A percentile compares a stretch with the other conserved stretches of the same genome.
Evolutionary conservation across 2,888 invertebrate species (phyloP).

Genomic region (Agriopis aurantiaria): DNA sequence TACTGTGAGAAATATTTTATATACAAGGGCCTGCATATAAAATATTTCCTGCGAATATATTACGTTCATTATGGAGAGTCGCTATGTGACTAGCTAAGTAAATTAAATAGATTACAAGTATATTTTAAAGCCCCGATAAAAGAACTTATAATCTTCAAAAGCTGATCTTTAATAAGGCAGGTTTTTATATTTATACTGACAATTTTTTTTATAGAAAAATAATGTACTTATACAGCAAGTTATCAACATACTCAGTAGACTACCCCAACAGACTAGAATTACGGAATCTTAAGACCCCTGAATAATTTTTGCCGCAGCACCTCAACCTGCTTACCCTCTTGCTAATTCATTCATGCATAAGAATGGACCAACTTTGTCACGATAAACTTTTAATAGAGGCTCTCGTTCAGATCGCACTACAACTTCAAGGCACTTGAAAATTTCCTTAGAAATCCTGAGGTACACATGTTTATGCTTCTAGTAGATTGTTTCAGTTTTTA

Average conservation of each 20-base stretch:
- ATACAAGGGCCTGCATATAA: no score
- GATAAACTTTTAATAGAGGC: constrained; percentile 66
- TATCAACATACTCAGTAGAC: not conserved
- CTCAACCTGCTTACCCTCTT: constrained; percentile 47
- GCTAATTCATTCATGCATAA: constrained; percentile 68
- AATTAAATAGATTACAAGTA: no score
- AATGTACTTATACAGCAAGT: not conserved
- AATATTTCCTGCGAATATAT: not conserved
- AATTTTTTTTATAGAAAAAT: not conserved
- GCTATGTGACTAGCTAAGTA: no score
- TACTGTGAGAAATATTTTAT: not conserved
- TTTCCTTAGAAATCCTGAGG: constrained; percentile 24
- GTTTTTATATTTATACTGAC: not conserved
- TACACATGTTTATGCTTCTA: constrained; percentile 32
- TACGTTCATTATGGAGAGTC: no score
- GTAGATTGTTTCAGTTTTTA: constrained; percentile 3
- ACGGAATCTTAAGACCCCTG: constrained; percentile 30
- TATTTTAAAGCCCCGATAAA: no score
- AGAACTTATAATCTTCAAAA: no score
- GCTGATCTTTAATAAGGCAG: no score
- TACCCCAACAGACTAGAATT: not conserved
- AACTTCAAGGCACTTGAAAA: constrained; percentile 52
- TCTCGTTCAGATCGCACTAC: constrained; percentile 57
- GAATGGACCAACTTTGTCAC: constrained; percentile 58
- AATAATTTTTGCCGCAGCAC: constrained; percentile 38